These are phyloP conservation scores for Tragelaphus strepsiceros DNA, from an alignment of 2,113 vertebrate genomes.

Conservation along the genomic window DNA sequence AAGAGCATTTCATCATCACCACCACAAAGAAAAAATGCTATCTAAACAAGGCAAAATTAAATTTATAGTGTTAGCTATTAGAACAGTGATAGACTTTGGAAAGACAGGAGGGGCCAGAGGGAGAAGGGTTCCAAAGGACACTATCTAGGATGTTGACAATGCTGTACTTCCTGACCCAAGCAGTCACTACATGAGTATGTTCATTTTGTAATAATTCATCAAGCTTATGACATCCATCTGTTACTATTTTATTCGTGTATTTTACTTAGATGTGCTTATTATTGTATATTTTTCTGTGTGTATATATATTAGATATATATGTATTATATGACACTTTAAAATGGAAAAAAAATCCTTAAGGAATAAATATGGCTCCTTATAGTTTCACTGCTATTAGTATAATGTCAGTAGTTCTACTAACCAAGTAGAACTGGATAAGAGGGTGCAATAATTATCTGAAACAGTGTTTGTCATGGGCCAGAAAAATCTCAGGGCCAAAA, in stretches of 20 bases:
- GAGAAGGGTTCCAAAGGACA: background rate
- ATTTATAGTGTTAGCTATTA: background rate
- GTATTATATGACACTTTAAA: background rate
- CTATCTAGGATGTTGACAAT: background rate
- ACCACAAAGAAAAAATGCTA: background rate
- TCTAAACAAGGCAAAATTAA: background rate
- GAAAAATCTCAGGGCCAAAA: background rate
- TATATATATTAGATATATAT: background rate
- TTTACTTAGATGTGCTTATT: background rate
- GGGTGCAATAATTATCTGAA: background rate
- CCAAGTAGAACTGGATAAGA: background rate
- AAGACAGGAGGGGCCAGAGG: background rate
- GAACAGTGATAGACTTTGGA: background rate
- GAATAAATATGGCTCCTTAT: background rate
- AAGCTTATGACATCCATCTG: background rate
- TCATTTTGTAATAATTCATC: background rate
- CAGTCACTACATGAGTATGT: background rate
- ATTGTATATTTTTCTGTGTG: background rate
- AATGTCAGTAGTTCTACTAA: background rate
- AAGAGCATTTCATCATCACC: background rate
- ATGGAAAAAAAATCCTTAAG: background rate
- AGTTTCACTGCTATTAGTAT: background rate
- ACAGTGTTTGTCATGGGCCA: background rate
- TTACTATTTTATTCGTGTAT: background rate
- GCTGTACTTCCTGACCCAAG: background rate